phyloP scores from a whole-genome alignment of 2,888 invertebrate species.

The Apoderus coryli region DNA sequence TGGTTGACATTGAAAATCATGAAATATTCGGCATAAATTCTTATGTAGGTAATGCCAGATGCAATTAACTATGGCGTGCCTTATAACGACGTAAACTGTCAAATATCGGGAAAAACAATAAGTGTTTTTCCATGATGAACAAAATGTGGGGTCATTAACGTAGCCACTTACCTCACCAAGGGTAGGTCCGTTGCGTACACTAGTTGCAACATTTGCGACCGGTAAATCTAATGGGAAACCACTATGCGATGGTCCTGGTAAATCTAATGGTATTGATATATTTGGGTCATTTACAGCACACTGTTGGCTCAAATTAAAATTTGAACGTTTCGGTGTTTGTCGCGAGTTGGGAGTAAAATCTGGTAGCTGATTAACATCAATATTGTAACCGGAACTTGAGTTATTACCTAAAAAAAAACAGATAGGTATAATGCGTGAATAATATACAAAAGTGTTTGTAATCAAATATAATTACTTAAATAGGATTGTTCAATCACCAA shows the following conservation, averaged over 20 bases:
- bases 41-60: too few relatives aligned
- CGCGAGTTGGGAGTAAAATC: too few relatives aligned
- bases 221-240: conserved; percentile 33
- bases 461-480: conserved; percentile 13
- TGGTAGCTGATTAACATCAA: too few relatives aligned
- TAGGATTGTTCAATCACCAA: conserved; percentile 67
- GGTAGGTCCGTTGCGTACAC: conserved; percentile 15
- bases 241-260: conserved; percentile 26
- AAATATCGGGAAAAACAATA: too few relatives aligned
- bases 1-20: too few relatives aligned
- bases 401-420: conserved; percentile 29
- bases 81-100: too few relatives aligned
- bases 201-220: conserved; percentile 19
- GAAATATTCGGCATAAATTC: too few relatives aligned
- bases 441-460: too few relatives aligned
- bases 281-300: conserved; percentile 7
- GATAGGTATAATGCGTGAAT: conserved; percentile 30
- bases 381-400: conserved; percentile 16
- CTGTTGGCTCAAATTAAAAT: conserved; percentile 38
- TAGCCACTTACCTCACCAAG: conserved; percentile 17
- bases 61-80: too few relatives aligned
- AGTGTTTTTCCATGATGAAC: too few relatives aligned
- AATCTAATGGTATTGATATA: conserved; percentile 25
- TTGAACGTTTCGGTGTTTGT: too few relatives aligned
- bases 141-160: too few relatives aligned